phyloP scores from a whole-genome alignment of 2,797 vertebrate species.

The Chaenodraco wilsoni region DNA sequence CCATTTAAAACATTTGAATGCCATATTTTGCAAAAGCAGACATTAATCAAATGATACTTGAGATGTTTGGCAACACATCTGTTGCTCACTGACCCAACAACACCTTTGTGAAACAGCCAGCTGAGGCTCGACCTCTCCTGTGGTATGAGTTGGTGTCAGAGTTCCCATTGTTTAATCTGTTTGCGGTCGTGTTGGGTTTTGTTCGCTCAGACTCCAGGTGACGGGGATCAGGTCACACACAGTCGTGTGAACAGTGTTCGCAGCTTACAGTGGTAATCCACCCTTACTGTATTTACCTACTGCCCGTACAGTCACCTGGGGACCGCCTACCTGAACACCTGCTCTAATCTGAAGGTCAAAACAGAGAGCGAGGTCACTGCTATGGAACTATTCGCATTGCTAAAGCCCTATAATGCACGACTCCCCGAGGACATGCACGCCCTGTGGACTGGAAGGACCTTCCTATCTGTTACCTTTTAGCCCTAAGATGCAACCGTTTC shows the following conservation, averaged over 20 bases:
- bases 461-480: conserved; percentile 34
- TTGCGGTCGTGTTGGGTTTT: conserved; percentile 47
- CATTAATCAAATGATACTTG: not conserved
- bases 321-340: conserved; percentile 32
- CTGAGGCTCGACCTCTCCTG: conserved; percentile 3
- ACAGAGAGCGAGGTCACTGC: conserved; percentile 37
- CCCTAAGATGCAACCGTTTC: conserved; percentile 21
- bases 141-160: not conserved
- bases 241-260: conserved; percentile 65
- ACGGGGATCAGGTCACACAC: conserved; percentile 51
- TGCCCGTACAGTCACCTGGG: conserved; percentile 25
- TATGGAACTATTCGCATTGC: conserved; percentile 77
- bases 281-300: conserved; percentile 68
- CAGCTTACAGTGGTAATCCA: conserved; percentile 69
- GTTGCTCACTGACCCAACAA: not conserved
- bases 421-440: conserved; percentile 56
- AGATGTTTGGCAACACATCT: not conserved
- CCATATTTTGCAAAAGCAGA: conserved; percentile 1
- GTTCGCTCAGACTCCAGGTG: conserved; percentile 28
- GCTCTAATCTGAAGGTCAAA: conserved; percentile 68
- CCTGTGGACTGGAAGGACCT: conserved; percentile 53
- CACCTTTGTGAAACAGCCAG: not conserved
- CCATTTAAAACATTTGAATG: conserved; percentile 1
- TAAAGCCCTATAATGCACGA: conserved; percentile 44
- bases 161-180: conserved; percentile 53